A percentile compares a stretch with the other conserved stretches of the same genome.
Conservation (phyloP, 2,888 invertebrate species). For the Sicus ferrugineus region DNA sequence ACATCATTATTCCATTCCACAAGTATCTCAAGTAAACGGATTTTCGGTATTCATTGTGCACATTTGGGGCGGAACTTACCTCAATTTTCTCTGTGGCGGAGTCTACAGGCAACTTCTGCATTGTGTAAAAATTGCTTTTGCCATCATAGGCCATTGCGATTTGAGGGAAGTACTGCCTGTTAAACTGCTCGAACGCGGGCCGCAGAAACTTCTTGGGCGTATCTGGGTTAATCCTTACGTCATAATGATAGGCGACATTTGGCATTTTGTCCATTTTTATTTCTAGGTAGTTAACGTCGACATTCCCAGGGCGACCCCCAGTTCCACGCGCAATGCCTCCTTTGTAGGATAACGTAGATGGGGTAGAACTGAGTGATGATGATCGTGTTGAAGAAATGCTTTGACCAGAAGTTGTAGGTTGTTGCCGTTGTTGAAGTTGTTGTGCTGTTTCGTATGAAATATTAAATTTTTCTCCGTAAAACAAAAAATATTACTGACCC, state of each 20-base stretch:
- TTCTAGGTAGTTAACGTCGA: slow-evolving; percentile 73
- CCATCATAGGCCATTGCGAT: slow-evolving; percentile 76
- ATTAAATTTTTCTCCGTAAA: no score
- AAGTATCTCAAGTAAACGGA: no score
- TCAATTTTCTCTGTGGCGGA: slow-evolving; percentile 45
- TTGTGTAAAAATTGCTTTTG: slow-evolving; percentile 71
- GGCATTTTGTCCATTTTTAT: slow-evolving; percentile 67
- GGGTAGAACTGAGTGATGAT: neutral
- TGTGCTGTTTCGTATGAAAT: no score
- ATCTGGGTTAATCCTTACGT: slow-evolving; percentile 76
- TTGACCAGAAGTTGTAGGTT: neutral
- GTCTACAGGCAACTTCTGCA: slow-evolving; percentile 41
- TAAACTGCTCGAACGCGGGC: slow-evolving; percentile 64
- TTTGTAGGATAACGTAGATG: slow-evolving; percentile 30
- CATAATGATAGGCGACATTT: slow-evolving; percentile 76
- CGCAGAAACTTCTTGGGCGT: slow-evolving; percentile 72
- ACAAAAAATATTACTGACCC: no score
- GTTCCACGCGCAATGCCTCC: slow-evolving; percentile 52
- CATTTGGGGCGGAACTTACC: no score
- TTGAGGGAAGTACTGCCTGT: slow-evolving; percentile 61
- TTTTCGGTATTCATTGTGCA: no score
- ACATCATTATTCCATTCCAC: no score
- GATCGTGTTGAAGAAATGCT: no score
- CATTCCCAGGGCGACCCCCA: slow-evolving; percentile 63
- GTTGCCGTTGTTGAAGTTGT: slow-evolving; percentile 14